Evolutionary conservation across 2,797 vertebrate species (phyloP).

Genomic region (Clarias platycephalus): DNA sequence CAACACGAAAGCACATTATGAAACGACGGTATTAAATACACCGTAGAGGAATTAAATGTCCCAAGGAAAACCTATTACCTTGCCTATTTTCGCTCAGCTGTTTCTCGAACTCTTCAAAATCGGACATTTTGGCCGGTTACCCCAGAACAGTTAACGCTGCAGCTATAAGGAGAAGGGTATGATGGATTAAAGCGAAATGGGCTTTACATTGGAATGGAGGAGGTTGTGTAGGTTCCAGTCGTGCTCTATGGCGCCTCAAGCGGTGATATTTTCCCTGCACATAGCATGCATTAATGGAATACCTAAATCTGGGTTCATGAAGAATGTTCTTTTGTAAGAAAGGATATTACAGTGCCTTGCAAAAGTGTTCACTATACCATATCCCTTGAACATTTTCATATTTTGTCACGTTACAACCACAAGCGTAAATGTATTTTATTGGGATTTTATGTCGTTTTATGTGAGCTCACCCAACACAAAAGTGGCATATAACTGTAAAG

Average conservation of each 20-base stretch:
- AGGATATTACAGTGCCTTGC: not conserved
- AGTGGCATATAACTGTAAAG: no score
- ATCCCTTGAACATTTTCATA: no score
- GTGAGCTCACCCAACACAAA: no score
- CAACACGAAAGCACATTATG: not conserved
- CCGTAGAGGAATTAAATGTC: not conserved
- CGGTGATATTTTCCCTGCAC: not conserved
- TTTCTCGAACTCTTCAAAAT: slow-evolving; percentile 79
- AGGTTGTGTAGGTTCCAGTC: not conserved
- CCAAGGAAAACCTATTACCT: slow-evolving; percentile 54
- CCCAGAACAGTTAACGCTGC: not conserved
- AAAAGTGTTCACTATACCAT: no score
- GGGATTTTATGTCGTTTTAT: no score
- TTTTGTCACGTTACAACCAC: no score
- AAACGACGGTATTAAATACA: not conserved
- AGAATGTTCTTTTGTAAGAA: not conserved
- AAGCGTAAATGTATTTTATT: no score
- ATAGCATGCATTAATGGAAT: not conserved
- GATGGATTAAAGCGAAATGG: not conserved
- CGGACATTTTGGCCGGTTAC: slow-evolving; percentile 53
- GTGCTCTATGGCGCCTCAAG: not conserved
- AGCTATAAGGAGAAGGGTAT: not conserved
- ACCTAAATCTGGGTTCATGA: not conserved
- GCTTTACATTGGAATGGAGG: not conserved
- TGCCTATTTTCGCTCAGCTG: slow-evolving; percentile 75